Conservation (phyloP, 2,888 invertebrate species). For the Arctia plantaginis region DNA sequence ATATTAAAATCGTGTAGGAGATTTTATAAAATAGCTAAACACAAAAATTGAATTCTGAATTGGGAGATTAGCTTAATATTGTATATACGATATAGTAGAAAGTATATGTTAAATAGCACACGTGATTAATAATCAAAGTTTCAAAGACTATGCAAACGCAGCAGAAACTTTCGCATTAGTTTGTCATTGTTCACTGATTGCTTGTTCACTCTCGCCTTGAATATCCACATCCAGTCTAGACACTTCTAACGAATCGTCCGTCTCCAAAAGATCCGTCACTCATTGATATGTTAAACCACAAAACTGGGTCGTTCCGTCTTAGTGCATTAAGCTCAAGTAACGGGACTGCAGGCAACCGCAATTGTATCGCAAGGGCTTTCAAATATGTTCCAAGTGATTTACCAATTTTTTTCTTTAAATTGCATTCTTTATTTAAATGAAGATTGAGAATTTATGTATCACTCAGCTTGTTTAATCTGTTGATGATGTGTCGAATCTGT, state of each 20-base stretch:
- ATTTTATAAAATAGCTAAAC: neutral
- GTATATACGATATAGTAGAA: neutral
- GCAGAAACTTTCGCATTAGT: conserved; percentile 5
- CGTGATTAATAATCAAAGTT: neutral
- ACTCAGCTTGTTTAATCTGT: neutral
- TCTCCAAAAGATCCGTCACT: conserved; percentile 44
- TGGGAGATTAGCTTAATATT: neutral
- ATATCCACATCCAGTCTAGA: conserved; percentile 21
- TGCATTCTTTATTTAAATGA: conserved; percentile 10
- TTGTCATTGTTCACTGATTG: conserved; percentile 12
- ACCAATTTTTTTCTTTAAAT: conserved; percentile 7
- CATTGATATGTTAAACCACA: conserved; percentile 74
- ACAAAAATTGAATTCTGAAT: neutral
- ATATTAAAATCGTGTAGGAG: too few relatives aligned
- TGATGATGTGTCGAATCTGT: neutral
- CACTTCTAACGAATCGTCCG: conserved; percentile 30
- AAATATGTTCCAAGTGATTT: conserved; percentile 32
- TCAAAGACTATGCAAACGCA: neutral
- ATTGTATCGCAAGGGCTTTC: conserved; percentile 38
- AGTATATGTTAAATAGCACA: neutral
- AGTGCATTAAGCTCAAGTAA: conserved; percentile 73
- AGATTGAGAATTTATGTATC: neutral
- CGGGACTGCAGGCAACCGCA: conserved; percentile 62
- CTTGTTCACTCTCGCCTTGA: conserved; percentile 16
- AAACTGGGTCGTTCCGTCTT: conserved; percentile 70